Evolutionary conservation across 1,140 invertebrate genomes (phyloP), one percentile per base, ranked within the genome.

Genomic region (Dreissena rostriformis): DNA sequence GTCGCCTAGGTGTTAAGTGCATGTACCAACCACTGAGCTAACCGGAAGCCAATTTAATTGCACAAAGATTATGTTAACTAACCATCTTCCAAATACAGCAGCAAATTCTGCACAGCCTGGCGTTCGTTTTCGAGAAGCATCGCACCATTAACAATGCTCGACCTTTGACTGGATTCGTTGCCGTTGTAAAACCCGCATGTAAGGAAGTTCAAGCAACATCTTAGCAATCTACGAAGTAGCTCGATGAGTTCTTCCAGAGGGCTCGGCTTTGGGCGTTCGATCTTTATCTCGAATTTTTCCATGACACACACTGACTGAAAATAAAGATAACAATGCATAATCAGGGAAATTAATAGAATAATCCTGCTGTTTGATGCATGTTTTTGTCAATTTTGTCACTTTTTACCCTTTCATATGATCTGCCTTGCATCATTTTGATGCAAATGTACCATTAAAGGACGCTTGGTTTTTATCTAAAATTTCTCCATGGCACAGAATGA

Each of bases 21-120:
- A n/a, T n/a, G n/a, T n/a, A n/a, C n/a, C n/a, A n/a, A n/a, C n/a
- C n/a, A n/a, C n/a, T n/a, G n/a, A n/a, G n/a, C n/a, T n/a, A n/a
- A n/a, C n/a, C n/a, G n/a, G n/a, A n/a, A n/a, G n/a, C n/a, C n/a
- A n/a, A n/a, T n/a, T 39, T 39, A 5, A 39, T 5, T 39, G 2
- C 39, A 39, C 39, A 5, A 39, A 5, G 2, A 8, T 39, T 39
- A 39, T 39, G 4, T 39, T 39, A 0, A 75, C 85, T 85, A 57
- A 90, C 88, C 87, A 77, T 87, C 76, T 76, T 88, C 87, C 39
- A 90, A 70, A 75, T 90, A 90, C 15, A 61, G 70, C 49, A 90
- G 72, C 49, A 90, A 66, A 85, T 86, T 90, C 28, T 85, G 74
- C 24, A 90, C 84, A 61, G 88, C 87, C 26, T 87, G 67, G 51